Conservation (phyloP, 2,888 invertebrate genomes). For the Encarsia formosa region DNA sequence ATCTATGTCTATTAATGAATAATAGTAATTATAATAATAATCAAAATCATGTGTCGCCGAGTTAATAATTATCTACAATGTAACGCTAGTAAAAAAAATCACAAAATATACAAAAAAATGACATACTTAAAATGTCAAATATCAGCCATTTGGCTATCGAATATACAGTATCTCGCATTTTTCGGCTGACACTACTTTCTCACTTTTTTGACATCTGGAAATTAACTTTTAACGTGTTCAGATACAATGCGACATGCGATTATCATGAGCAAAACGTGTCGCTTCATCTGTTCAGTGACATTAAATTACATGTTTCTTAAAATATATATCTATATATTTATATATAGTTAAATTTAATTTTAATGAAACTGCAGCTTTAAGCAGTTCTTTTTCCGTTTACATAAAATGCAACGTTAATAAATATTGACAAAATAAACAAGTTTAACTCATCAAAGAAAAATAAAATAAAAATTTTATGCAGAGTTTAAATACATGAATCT, state of each 20-base stretch:
- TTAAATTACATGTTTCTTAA: constrained; percentile 27
- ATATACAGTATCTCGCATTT: not conserved
- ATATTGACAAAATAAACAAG: constrained; percentile 24
- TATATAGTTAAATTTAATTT: constrained; percentile 14
- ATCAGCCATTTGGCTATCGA: too few species aligned
- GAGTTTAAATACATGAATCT: constrained; percentile 11
- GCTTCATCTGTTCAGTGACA: constrained; percentile 17
- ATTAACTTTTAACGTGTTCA: constrained; percentile 12
- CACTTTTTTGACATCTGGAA: constrained; percentile 14
- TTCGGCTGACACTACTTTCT: constrained; percentile 8
- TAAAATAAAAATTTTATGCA: constrained; percentile 7
- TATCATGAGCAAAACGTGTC: constrained; percentile 10
- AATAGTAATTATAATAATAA: constrained; percentile 37
- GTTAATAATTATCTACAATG: constrained; percentile 51
- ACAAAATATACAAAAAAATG: constrained; percentile 51
- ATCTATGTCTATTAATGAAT: too few species aligned
- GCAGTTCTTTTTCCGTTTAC: constrained; percentile 5
- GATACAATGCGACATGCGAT: constrained; percentile 7
- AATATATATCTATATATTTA: constrained; percentile 24
- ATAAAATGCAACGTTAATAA: constrained; percentile 27
- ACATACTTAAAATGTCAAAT: constrained; percentile 20
- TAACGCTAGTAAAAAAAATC: constrained; percentile 47
- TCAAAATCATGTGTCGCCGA: constrained; percentile 45
- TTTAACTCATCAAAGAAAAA: constrained; percentile 10
- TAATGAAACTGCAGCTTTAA: constrained; percentile 6